Conservation (phyloP, 2,888 invertebrate genomes). For the Drosophila lacicola region DNA sequence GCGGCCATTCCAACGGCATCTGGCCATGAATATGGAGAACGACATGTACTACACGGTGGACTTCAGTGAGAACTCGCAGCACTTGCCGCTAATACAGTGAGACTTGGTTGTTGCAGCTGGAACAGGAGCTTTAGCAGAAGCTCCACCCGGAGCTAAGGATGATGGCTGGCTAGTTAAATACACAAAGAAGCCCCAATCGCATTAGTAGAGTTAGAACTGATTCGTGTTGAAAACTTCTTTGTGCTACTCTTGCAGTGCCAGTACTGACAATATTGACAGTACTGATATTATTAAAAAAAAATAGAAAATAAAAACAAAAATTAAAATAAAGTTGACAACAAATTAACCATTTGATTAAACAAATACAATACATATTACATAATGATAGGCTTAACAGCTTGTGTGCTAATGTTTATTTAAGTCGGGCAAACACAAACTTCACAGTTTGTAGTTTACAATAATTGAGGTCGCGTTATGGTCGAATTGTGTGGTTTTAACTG, state of each 20-base stretch:
- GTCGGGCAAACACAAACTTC: conserved; percentile 40
- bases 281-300: conserved; percentile 64
- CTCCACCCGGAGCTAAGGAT: conserved; percentile 28
- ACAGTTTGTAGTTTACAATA: not conserved
- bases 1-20: conserved; percentile 86
- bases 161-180: conserved; percentile 82
- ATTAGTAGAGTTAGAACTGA: conserved; percentile 13
- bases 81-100: conserved; percentile 91
- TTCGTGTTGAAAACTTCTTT: conserved; percentile 26
- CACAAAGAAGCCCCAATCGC: conserved; percentile 56
- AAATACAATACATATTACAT: conserved; percentile 46
- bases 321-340: conserved; percentile 25
- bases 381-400: conserved; percentile 58
- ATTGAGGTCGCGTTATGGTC: conserved; percentile 23
- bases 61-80: conserved; percentile 90
- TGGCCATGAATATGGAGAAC: conserved; percentile 88
- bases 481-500: conserved; percentile 51
- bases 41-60: conserved; percentile 92
- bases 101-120: conserved; percentile 39
- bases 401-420: conserved; percentile 48
- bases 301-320: not conserved
- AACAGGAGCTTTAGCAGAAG: conserved; percentile 14
- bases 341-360: conserved; percentile 53
- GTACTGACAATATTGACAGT: conserved; percentile 59
- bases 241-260: conserved; percentile 68